phyloP scores from a whole-genome alignment of 2,113 vertebrate species.

The Perca fluviatilis region DNA sequence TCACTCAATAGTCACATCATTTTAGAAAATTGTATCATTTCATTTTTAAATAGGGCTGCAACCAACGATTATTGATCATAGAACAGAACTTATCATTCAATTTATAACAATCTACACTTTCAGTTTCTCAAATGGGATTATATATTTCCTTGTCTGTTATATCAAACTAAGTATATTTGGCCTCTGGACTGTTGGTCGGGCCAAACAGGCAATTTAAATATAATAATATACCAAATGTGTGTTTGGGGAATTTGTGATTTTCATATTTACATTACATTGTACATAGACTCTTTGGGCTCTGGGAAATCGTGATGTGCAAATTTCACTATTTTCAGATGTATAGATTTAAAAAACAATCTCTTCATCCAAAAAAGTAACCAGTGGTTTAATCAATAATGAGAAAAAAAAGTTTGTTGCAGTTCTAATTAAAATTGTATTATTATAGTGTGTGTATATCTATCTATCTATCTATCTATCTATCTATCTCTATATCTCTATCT shows the following conservation, averaged over 20 bases:
- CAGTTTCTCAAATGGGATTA: background rate
- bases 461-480: too few species aligned
- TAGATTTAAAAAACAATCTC: background rate
- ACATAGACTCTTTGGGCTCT: background rate
- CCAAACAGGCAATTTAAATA: background rate
- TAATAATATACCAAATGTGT: background rate
- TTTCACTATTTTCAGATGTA: too few species aligned
- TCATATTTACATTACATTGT: background rate
- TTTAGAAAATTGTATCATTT: too few species aligned
- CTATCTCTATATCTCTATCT: too few species aligned
- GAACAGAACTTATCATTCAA: background rate
- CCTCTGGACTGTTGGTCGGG: background rate
- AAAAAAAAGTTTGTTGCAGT: background rate
- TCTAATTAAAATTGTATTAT: background rate
- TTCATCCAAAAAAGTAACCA: background rate
- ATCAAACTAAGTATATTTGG: background rate
- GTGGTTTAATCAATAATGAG: background rate
- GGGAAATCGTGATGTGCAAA: too few species aligned
- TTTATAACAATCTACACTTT: background rate
- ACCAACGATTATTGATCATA: background rate
- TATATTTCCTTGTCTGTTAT: background rate
- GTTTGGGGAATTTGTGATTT: background rate
- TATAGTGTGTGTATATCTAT: background rate
- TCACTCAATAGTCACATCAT: too few species aligned
- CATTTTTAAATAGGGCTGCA: background rate